These are phyloP conservation scores for Chaetogeoica ovagalla DNA, from an alignment of 2,888 invertebrate species.

Conservation along the genomic window DNA sequence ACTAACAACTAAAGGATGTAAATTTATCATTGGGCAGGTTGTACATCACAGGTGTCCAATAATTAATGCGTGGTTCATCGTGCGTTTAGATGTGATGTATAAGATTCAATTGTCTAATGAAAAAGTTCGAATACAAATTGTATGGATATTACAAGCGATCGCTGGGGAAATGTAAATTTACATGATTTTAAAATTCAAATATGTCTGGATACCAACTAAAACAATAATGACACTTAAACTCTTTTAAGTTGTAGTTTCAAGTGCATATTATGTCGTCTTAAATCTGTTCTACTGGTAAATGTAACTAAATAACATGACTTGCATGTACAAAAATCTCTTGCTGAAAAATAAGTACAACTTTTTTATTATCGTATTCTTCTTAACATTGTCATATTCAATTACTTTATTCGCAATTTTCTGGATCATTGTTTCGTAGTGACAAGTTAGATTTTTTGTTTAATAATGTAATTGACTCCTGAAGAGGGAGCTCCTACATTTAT, in stretches of 20 bases:
- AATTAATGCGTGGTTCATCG: background rate
- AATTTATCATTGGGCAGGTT: slow-evolving; percentile 9
- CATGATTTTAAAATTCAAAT: slow-evolving; percentile 40
- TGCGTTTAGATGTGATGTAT: slow-evolving; percentile 39
- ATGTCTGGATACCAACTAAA: slow-evolving; percentile 40
- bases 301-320: slow-evolving; percentile 31
- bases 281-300: slow-evolving; percentile 33
- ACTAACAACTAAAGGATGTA: slow-evolving; percentile 1
- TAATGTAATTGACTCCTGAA: background rate
- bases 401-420: slow-evolving; percentile 19
- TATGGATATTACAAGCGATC: slow-evolving; percentile 19
- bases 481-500: background rate
- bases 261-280: slow-evolving; percentile 35
- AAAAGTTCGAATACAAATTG: slow-evolving; percentile 17
- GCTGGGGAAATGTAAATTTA: slow-evolving; percentile 32
- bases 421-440: background rate
- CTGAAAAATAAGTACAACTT: background rate
- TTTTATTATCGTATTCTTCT: background rate
- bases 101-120: slow-evolving; percentile 18
- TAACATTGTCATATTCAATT: slow-evolving; percentile 5
- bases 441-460: slow-evolving; percentile 1
- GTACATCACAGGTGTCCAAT: slow-evolving; percentile 26
- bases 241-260: slow-evolving; percentile 40
- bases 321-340: background rate
- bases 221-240: slow-evolving; percentile 46